Base-by-base conservation (phyloP, 2,113 vertebrate genomes). In the Litocranius walleri region DNA sequence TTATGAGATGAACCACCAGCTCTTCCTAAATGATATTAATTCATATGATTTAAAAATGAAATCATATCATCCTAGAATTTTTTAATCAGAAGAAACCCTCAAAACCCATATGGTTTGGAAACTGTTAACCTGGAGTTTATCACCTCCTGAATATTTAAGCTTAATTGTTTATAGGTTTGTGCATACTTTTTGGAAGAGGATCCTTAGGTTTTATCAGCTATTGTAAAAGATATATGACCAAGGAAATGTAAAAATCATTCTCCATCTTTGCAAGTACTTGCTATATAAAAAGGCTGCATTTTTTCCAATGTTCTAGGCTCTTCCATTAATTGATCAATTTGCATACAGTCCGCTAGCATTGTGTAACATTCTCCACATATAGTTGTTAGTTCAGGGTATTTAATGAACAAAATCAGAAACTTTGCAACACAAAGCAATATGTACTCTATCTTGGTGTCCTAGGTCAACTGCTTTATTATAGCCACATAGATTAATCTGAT, bases 341-440 rank as follows among this genome's bases (percentile, higher is more conserved):
- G 3, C 11, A 15, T 30, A 45, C 0, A 30, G 50, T 67, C 40
- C 87, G 11, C 21, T 71, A 45, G 4, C 54, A 30, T n/a, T 91
- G 23, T 86, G 50, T 87, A 56, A 85, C 25, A 85, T 74, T 93
- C 21, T 93, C 56, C 48, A 30, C 30, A 74, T 33, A 30, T 1
- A 30, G 45, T 56, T 86, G 25, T 45, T 82, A 33, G 12, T 56
- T 82, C 48, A 82, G 6, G 33, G 15, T 27, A 96, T 78, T 82
- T 56, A 95, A 92, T 92, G 19, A 92, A 48, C 40, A 97, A 52
- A 94, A 71, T 84, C 45, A 92, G 80, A 95, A 96, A 94, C 50
- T 52, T 48, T 56, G 19, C 5, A 62, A 27, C 23, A 62, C 16
- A 71, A 91, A 83, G 25, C n/a, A 96, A 91, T 74, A 83, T 82